phyloP scores from a whole-genome alignment of 2,888 invertebrate genomes.

The Leptodirus hochenwartii region DNA sequence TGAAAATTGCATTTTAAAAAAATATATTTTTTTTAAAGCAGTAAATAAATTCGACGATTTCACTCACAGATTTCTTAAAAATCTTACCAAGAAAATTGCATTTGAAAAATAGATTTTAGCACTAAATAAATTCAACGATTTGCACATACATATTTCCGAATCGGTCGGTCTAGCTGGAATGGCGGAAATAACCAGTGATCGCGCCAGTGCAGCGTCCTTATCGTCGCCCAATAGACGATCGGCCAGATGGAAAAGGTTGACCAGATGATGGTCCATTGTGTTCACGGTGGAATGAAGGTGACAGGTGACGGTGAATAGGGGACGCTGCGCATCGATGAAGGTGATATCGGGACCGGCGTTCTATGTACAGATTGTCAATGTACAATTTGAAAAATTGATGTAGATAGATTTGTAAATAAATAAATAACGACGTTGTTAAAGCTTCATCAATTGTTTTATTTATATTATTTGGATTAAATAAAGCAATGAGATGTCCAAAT shows the following conservation, averaged over 20 bases:
- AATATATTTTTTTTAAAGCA: too few species aligned
- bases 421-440: too few species aligned
- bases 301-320: conserved; percentile 67
- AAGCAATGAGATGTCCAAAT: too few species aligned
- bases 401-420: conserved; percentile 5
- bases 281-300: conserved; percentile 80
- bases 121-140: too few species aligned
- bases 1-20: too few species aligned
- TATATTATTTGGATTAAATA: too few species aligned
- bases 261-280: conserved; percentile 73
- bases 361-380: too few species aligned
- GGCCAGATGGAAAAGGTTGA: conserved; percentile 72
- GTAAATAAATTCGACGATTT: too few species aligned
- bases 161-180: conserved; percentile 36
- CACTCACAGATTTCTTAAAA: too few species aligned
- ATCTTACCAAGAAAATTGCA: too few species aligned
- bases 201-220: conserved; percentile 39
- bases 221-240: conserved; percentile 58
- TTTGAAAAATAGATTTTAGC: too few species aligned
- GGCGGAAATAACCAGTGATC: too few species aligned
- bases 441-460: conserved; percentile 1
- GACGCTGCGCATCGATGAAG: conserved; percentile 86
- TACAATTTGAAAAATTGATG: conserved; percentile 24
- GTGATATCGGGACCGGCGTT: conserved; percentile 79
- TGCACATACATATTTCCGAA: conserved; percentile 64